These are phyloP conservation scores for Halesus radiatus DNA, from an alignment of 1,140 invertebrate genomes.

Conservation along the genomic window DNA sequence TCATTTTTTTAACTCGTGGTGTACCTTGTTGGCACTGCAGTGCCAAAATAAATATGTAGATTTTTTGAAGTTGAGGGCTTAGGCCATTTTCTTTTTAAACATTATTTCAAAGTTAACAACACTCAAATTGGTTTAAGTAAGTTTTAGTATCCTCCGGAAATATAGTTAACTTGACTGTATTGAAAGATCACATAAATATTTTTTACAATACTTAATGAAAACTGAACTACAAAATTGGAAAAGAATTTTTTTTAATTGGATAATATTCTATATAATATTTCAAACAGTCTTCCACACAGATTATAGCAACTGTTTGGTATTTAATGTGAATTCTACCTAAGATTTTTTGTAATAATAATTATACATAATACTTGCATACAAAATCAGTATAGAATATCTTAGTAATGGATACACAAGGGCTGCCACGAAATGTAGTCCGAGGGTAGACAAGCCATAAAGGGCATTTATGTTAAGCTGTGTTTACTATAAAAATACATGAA, in stretches of 20 bases:
- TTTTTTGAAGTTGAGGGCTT: too few relatives aligned
- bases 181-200: neutral
- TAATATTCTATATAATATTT: conserved; percentile 20
- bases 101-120: too few relatives aligned
- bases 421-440: neutral
- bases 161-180: neutral
- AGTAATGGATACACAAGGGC: neutral
- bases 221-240: neutral
- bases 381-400: conserved; percentile 33
- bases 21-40: too few relatives aligned
- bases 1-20: too few relatives aligned
- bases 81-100: too few relatives aligned
- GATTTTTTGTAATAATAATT: neutral
- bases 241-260: neutral
- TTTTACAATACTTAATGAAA: neutral
- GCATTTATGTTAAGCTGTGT: conserved; percentile 16
- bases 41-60: too few relatives aligned
- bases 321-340: conserved; percentile 42
- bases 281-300: conserved; percentile 34
- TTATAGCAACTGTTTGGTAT: conserved; percentile 41
- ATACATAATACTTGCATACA: conserved; percentile 30
- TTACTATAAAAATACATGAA: conserved; percentile 32
- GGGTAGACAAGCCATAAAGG: neutral
- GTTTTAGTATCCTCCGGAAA: too few relatives aligned
- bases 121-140: too few relatives aligned